phyloP scores from a whole-genome alignment of 2,113 vertebrate species.

The Equus przewalskii region DNA sequence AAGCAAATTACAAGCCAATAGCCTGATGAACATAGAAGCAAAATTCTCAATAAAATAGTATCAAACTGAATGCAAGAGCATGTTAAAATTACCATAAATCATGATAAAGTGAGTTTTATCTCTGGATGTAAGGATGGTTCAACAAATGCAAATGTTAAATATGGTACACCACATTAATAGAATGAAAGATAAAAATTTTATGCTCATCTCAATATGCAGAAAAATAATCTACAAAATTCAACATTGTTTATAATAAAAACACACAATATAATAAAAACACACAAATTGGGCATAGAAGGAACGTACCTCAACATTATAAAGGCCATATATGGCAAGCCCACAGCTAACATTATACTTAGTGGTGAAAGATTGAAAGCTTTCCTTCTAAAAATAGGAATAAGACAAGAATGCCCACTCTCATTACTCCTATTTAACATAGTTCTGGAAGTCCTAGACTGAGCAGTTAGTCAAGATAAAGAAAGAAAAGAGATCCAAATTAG shows the following conservation, averaged over 20 bases:
- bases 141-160: neutral
- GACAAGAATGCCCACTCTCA: too few relatives aligned
- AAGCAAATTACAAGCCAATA: neutral
- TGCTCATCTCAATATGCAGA: neutral
- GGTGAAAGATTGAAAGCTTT: neutral
- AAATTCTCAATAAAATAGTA: neutral
- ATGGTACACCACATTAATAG: neutral
- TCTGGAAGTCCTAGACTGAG: too few relatives aligned
- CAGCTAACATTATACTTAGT: neutral
- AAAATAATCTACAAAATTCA: neutral
- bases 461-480: too few relatives aligned
- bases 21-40: neutral
- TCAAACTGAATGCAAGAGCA: neutral
- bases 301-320: neutral
- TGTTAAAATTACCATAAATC: neutral
- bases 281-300: neutral
- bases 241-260: neutral
- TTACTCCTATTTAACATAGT: too few relatives aligned
- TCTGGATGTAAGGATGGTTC: neutral
- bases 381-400: neutral
- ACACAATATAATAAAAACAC: too few relatives aligned
- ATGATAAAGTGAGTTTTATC: neutral
- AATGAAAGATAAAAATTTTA: neutral
- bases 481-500: too few relatives aligned
- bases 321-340: neutral